Base-by-base conservation (phyloP, 2,113 vertebrate species). In the Aplodontia rufa region DNA sequence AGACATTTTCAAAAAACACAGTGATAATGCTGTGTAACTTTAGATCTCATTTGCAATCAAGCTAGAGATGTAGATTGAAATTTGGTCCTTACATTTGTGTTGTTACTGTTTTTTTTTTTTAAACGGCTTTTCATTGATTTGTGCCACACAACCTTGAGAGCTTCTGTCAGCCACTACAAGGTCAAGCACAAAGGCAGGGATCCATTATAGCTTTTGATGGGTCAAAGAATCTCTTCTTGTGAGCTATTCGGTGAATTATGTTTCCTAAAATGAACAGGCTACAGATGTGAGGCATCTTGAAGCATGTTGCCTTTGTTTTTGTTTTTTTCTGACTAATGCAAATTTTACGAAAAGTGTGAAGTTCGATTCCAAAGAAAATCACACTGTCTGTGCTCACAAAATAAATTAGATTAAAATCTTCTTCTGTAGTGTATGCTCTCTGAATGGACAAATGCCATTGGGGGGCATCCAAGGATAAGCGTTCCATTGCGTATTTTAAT, bases 1-100 rank as follows among this genome's bases (percentile, higher is more conserved):
- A 74, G 76, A 66, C 71, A 76, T 87, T 80, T 69, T 66, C 83
- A 90, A 90, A 78, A 72, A 62, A 47, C 42, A 42, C 66, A 79
- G 47, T 84, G 64, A 62, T 92, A 45, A 84, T 58, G 17, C 28
- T 96, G 92, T 35, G 69, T 96, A 91, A 92, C 95, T 96, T 88
- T 78, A 64, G 87, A 72, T 79, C 45, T 88, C 45, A 55, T 92
- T 96, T 93, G 64, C 11, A 85, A 53, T 85, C 24, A 13, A 72
- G 8, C 37, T 81, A 42, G 40, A 51, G 12, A 24, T 62, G n/a
- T 28, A 14, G 14, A 51, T 80, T 76, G 82, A 72, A 69, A 87
- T 80, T 47, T 58, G 10, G 3, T 66, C 62, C 28, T 68, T 55
- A 8, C 30, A 11, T 87, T 60, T 92, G 40, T 84, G 42, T 62